These are phyloP conservation scores for Carpatolechia fugitivella DNA, from an alignment of 2,888 invertebrate genomes.

Conservation along the genomic window DNA sequence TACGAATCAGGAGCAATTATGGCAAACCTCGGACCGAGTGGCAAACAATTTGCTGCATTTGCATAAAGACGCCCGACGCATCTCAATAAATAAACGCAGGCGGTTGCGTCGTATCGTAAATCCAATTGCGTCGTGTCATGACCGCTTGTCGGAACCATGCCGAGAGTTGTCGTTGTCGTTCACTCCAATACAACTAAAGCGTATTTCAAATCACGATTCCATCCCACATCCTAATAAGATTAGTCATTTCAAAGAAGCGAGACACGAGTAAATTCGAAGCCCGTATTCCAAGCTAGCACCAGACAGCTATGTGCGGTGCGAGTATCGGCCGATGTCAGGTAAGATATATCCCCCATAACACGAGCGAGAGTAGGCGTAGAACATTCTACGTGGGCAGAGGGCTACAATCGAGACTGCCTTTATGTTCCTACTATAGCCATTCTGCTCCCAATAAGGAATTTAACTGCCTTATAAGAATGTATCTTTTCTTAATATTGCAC, in stretches of 20 bases:
- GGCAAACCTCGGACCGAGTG: no score
- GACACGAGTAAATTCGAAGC: not conserved
- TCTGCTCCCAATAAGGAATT: slow-evolving; percentile 47
- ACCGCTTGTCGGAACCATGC: slow-evolving; percentile 23
- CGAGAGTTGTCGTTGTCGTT: slow-evolving; percentile 10
- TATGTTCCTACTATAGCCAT: slow-evolving; percentile 46
- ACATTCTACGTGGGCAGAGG: slow-evolving; percentile 35
- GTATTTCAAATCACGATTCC: slow-evolving; percentile 1
- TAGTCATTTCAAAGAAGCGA: slow-evolving; percentile 5
- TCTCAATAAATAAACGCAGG: slow-evolving; percentile 31
- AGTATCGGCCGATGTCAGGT: slow-evolving; percentile 47
- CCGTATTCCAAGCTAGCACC: not conserved
- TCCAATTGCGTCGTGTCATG: slow-evolving; percentile 31
- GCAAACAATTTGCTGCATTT: slow-evolving; percentile 36
- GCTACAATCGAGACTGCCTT: slow-evolving; percentile 44
- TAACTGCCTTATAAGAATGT: slow-evolving; percentile 47
- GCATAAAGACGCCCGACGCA: slow-evolving; percentile 36
- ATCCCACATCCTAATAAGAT: slow-evolving; percentile 5
- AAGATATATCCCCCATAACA: slow-evolving; percentile 62
- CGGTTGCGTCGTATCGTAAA: slow-evolving; percentile 36
- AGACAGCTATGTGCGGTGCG: slow-evolving; percentile 13
- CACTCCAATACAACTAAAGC: not conserved
- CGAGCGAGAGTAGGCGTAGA: slow-evolving; percentile 58
- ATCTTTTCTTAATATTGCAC: slow-evolving; percentile 37
- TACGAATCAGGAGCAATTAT: no score